Evolutionary conservation across 1,140 invertebrate species (phyloP).

Genomic region (Ctenoplectra terminalis): DNA sequence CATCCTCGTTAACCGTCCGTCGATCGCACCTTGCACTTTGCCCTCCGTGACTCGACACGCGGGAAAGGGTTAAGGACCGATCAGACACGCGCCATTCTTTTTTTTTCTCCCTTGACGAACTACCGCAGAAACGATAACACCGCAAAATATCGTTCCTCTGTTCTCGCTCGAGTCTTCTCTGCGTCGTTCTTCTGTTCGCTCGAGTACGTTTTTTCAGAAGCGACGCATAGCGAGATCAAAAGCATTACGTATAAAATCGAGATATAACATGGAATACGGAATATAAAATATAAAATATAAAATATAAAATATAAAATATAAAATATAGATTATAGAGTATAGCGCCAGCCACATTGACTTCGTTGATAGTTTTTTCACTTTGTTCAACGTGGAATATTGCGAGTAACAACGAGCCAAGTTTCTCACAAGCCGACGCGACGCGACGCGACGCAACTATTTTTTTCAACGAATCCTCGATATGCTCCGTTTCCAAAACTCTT

Average conservation of each 20-base stretch:
- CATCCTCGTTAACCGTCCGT: neutral
- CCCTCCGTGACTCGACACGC: too few species aligned
- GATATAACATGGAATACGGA: too few species aligned
- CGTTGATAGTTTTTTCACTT: slow-evolving; percentile 17
- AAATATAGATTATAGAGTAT: too few species aligned
- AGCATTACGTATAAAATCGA: too few species aligned
- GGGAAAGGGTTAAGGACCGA: slow-evolving; percentile 5
- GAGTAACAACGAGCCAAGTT: neutral
- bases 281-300: too few species aligned
- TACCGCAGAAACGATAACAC: neutral
- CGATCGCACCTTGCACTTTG: neutral
- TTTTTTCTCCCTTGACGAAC: neutral
- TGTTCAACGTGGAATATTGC: neutral
- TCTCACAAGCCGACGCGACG: neutral
- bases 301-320: too few species aligned
- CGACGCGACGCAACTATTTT: too few species aligned
- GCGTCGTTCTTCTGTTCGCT: neutral
- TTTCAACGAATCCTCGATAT: neutral
- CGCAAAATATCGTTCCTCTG: neutral
- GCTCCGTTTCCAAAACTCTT: neutral
- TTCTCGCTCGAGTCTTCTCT: neutral
- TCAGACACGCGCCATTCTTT: too few species aligned
- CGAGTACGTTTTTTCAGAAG: too few species aligned
- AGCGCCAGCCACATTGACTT: too few species aligned
- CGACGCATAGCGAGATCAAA: too few species aligned